Evolutionary conservation across 1,140 invertebrate genomes (phyloP).

Genomic region (Acyrthosiphon pisum): DNA sequence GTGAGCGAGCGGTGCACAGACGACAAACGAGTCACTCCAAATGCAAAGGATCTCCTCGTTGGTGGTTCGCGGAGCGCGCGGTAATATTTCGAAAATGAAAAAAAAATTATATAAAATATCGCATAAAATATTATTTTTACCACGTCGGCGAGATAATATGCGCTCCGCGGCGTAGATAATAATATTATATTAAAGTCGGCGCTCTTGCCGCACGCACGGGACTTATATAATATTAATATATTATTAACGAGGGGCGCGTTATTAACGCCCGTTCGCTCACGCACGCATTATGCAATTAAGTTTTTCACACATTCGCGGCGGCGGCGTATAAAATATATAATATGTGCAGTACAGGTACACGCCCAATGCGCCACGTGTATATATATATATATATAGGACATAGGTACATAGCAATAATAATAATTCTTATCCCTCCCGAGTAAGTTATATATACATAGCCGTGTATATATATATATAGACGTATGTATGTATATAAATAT

Average conservation of each 20-base stretch:
- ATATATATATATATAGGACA: too few relatives aligned
- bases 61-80: too few relatives aligned
- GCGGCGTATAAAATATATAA: neutral
- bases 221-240: neutral
- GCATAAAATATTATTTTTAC: too few relatives aligned
- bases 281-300: neutral
- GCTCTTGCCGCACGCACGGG: too few relatives aligned
- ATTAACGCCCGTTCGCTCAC: neutral
- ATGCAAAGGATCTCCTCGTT: too few relatives aligned
- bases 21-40: too few relatives aligned
- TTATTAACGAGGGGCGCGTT: conserved; percentile 23
- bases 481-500: neutral
- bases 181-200: too few relatives aligned
- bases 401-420: neutral
- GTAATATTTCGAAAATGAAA: too few relatives aligned
- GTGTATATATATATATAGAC: neutral
- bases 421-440: neutral
- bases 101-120: too few relatives aligned
- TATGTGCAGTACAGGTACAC: neutral
- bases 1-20: too few relatives aligned
- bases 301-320: neutral
- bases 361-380: neutral
- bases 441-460: neutral
- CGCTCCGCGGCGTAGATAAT: too few relatives aligned
- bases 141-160: too few relatives aligned